These are phyloP conservation scores for Atherinosoma microstoma DNA, from an alignment of 2,797 vertebrate species.

Conservation along the genomic window DNA sequence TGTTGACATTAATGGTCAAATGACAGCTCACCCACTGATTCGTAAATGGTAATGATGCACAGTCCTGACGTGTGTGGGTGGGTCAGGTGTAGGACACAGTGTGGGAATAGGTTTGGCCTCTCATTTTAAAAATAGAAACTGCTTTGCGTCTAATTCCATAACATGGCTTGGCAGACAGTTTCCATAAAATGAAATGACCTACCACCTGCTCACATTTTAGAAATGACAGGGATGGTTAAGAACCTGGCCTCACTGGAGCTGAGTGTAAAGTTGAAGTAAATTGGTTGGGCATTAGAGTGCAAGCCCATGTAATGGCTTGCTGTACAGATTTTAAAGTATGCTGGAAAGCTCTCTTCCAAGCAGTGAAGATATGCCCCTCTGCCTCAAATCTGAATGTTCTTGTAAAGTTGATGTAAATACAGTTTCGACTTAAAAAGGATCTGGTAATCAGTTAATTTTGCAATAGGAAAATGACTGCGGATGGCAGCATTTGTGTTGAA, in stretches of 20 bases:
- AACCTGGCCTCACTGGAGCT: slow-evolving; percentile 39
- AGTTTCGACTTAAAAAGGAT: not conserved
- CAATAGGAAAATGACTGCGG: not conserved
- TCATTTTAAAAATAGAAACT: slow-evolving; percentile 61
- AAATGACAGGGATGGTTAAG: slow-evolving; percentile 64
- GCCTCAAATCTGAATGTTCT: slow-evolving; percentile 23
- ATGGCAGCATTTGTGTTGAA: not conserved
- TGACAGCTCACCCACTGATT: slow-evolving; percentile 27
- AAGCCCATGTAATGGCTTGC: slow-evolving; percentile 72
- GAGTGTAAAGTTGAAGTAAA: slow-evolving; percentile 67
- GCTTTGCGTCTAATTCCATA: slow-evolving; percentile 52
- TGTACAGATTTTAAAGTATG: slow-evolving; percentile 66
- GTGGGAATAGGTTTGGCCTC: slow-evolving; percentile 36
- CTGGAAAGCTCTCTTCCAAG: slow-evolving; percentile 48
- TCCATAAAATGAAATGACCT: slow-evolving; percentile 64
- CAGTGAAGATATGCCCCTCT: slow-evolving; percentile 28
- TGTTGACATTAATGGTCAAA: slow-evolving; percentile 27
- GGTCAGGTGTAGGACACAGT: slow-evolving; percentile 40
- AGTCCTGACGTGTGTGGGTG: slow-evolving; percentile 2
- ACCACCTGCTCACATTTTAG: slow-evolving; percentile 72
- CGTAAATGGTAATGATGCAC: slow-evolving; percentile 25
- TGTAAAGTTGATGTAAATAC: slow-evolving; percentile 10
- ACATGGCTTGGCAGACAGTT: slow-evolving; percentile 53
- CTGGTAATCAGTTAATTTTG: not conserved
- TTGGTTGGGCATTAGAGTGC: slow-evolving; percentile 69